phyloP scores from a whole-genome alignment of 2,888 invertebrate species.

The Beris chalybata region DNA sequence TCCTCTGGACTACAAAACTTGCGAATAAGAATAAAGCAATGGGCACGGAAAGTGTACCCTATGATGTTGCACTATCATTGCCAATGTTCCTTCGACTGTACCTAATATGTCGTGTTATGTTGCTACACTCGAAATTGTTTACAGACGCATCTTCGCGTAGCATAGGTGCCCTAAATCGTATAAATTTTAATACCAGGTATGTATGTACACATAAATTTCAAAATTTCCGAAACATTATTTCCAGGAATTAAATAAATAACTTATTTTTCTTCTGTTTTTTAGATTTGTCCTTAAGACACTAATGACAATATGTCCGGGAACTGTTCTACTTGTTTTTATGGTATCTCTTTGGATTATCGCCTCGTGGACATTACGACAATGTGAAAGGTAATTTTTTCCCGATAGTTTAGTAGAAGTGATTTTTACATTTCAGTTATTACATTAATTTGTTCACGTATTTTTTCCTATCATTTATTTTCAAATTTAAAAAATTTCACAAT shows the following conservation, averaged over 20 bases:
- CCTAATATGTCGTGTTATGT: conserved; percentile 98
- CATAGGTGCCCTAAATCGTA: conserved; percentile 96
- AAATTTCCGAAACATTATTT: not conserved
- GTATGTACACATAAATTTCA: not conserved
- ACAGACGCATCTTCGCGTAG: conserved; percentile 98
- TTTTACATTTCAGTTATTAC: conserved; percentile 11
- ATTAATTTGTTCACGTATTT: conserved; percentile 8
- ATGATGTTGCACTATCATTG: conserved; percentile 95
- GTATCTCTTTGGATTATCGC: conserved; percentile 99
- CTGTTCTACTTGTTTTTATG: conserved; percentile 97
- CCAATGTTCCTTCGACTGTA: conserved; percentile 99
- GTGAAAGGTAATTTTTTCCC: conserved; percentile 82
- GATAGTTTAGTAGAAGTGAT: no score
- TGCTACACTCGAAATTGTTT: conserved; percentile 98
- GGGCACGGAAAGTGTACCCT: conserved; percentile 76
- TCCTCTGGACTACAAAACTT: conserved; percentile 94
- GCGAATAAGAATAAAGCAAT: conserved; percentile 80
- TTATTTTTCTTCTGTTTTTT: conserved; percentile 42
- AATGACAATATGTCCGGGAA: conserved; percentile 99
- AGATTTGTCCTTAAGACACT: conserved; percentile 94
- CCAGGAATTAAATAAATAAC: not conserved
- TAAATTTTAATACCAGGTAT: conserved; percentile 95
- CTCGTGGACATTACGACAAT: conserved; percentile 97
- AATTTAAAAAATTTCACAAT: conserved; percentile 18
- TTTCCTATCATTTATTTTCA: conserved; percentile 5